Evolutionary conservation across 2,888 invertebrate genomes (phyloP).

Genomic region (Ommatoiulus sabulosus): DNA sequence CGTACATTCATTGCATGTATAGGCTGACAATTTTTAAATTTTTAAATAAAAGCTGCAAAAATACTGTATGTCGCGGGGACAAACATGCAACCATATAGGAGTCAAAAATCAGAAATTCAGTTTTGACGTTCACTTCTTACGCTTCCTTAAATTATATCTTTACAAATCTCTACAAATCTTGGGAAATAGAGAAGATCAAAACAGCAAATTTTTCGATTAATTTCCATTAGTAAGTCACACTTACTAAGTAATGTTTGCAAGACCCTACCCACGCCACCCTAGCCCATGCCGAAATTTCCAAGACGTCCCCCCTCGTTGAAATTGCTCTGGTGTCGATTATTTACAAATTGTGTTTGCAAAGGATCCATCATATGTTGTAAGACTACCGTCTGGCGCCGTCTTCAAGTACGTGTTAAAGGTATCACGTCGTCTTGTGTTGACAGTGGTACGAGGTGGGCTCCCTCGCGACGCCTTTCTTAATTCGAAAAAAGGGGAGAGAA

Average conservation of each 20-base stretch:
- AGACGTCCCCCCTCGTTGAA: background rate
- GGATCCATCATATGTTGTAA: constrained; percentile 1
- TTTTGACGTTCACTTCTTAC: no score
- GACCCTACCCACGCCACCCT: background rate
- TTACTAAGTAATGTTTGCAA: background rate
- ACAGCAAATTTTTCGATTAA: background rate
- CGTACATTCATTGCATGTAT: no score
- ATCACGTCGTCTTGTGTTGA: constrained; percentile 37
- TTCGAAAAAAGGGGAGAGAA: background rate
- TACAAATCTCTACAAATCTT: no score
- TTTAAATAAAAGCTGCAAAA: no score
- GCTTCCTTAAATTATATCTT: no score
- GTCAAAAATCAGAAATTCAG: no score
- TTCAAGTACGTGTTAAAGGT: constrained; percentile 51
- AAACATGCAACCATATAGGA: no score
- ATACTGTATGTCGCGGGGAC: no score
- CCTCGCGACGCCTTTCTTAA: constrained; percentile 1
- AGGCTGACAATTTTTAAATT: no score
- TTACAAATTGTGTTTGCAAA: constrained; percentile 28
- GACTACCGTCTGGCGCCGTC: constrained; percentile 47
- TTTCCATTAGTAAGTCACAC: background rate
- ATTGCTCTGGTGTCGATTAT: background rate
- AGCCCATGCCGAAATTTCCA: background rate
- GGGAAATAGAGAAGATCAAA: background rate
- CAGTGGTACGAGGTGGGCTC: constrained; percentile 26